phyloP scores from a whole-genome alignment of 1,140 invertebrate genomes.

The Riptortus pedestris region DNA sequence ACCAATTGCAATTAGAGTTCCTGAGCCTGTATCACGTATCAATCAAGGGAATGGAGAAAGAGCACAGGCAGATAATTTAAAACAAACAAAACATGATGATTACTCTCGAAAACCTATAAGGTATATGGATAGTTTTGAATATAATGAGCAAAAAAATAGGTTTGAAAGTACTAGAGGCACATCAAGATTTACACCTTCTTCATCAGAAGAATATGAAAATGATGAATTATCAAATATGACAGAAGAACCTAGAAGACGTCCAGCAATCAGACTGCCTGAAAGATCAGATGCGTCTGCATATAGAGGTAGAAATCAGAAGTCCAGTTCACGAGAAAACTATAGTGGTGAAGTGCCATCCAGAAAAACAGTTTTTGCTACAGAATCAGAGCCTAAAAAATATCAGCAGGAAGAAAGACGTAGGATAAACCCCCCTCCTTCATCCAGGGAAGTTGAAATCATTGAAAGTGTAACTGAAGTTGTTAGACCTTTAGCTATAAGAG shows the following conservation, averaged over 20 bases:
- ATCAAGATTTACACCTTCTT: not conserved
- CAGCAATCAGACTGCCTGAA: not conserved
- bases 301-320: not conserved
- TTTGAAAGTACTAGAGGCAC: not conserved
- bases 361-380: not conserved
- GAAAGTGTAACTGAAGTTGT: not conserved
- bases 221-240: not conserved
- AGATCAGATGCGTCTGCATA: not conserved
- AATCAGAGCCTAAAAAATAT: not conserved
- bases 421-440: not conserved
- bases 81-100: not conserved
- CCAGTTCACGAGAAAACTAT: not conserved
- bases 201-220: not conserved
- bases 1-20: conserved; percentile 21
- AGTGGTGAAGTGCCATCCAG: not conserved
- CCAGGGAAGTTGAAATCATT: not conserved
- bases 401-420: not conserved
- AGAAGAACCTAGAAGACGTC: not conserved
- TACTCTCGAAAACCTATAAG: not conserved
- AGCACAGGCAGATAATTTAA: not conserved
- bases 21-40: conserved; percentile 3
- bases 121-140: not conserved
- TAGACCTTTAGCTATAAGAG: not conserved
- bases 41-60: not conserved
- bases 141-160: not conserved